Percentiles rank a stretch among this genome's conserved stretches.
Conservation (phyloP, 1,140 invertebrate species). For the Aphelenchoides avenae region DNA sequence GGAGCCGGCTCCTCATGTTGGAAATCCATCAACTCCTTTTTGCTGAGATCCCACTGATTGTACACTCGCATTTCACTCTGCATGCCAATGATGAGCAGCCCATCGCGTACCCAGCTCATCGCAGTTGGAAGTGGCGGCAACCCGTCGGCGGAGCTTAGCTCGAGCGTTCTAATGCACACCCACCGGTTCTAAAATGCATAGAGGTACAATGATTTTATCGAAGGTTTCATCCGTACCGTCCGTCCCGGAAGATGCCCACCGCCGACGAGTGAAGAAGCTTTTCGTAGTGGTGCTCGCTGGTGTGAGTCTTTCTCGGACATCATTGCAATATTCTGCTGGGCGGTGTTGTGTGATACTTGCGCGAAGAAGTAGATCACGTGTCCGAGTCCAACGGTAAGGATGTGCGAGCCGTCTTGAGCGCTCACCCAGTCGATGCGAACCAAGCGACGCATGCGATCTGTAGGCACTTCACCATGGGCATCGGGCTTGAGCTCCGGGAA, state of each 20-base stretch:
- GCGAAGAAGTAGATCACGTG: slow-evolving; percentile 69
- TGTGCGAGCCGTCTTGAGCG: slow-evolving; percentile 95
- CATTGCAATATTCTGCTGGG: slow-evolving; percentile 53
- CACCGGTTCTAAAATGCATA: slow-evolving; percentile 67
- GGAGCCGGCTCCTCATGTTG: not conserved
- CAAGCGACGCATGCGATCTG: slow-evolving; percentile 12
- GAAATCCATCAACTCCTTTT: not conserved
- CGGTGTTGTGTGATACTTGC: slow-evolving; percentile 62
- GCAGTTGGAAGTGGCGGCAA: slow-evolving; percentile 93
- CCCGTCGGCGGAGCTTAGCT: slow-evolving; percentile 86
- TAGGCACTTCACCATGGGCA: slow-evolving; percentile 1
- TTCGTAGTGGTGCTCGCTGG: slow-evolving; percentile 35
- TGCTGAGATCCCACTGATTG: slow-evolving; percentile 76
- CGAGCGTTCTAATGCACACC: slow-evolving; percentile 88
- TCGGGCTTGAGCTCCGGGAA: too few relatives aligned
- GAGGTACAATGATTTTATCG: slow-evolving; percentile 6
- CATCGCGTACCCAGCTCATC: slow-evolving; percentile 94
- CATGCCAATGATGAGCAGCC: slow-evolving; percentile 95
- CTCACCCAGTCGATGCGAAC: slow-evolving; percentile 86
- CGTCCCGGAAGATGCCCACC: slow-evolving; percentile 40
- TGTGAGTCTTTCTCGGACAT: slow-evolving; percentile 53
- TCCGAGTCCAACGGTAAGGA: slow-evolving; percentile 89
- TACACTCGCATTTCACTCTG: slow-evolving; percentile 99
- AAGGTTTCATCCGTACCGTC: not conserved
- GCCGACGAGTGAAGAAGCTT: slow-evolving; percentile 36